A percentile compares a stretch with the other conserved stretches of the same genome.
phyloP scores from a whole-genome alignment of 2,888 invertebrate genomes.

The Nematopogon swammerdamellus region DNA sequence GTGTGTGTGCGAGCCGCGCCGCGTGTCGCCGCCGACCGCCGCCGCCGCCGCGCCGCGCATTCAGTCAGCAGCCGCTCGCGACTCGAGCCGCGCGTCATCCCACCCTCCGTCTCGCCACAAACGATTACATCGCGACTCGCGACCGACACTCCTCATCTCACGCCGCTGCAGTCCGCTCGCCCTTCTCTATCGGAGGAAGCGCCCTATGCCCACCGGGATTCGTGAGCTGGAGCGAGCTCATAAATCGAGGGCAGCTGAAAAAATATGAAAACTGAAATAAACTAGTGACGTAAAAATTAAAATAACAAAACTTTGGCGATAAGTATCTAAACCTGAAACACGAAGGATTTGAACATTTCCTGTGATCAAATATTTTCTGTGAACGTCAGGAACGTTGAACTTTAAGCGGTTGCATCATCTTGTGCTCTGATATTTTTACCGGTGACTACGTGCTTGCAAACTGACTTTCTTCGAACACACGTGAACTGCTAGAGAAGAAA shows the following conservation, averaged over 20 bases:
- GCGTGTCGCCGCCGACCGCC: slow-evolving; percentile 38
- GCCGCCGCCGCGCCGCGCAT: too few species aligned
- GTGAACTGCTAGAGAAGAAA: too few species aligned
- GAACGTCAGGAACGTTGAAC: too few species aligned
- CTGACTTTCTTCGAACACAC: too few species aligned
- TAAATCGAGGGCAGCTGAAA: background rate
- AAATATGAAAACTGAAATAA: background rate
- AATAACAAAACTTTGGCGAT: background rate
- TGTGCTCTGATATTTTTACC: too few species aligned
- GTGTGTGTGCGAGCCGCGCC: slow-evolving; percentile 21
- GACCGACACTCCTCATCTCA: slow-evolving; percentile 13
- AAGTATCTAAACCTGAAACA: too few species aligned
- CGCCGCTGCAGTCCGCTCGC: slow-evolving; percentile 13
- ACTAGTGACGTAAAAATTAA: background rate
- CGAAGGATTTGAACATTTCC: too few species aligned
- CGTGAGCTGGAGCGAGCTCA: background rate
- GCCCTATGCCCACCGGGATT: slow-evolving; percentile 13
- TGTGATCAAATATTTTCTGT: too few species aligned
- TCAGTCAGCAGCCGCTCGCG: slow-evolving; percentile 49
- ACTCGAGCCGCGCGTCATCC: slow-evolving; percentile 41
- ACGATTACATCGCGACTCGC: slow-evolving; percentile 11
- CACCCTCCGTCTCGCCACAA: slow-evolving; percentile 17
- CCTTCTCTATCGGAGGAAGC: too few species aligned
- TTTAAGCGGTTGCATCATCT: too few species aligned
- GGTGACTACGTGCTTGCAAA: too few species aligned